phyloP scores from a whole-genome alignment of 2,113 vertebrate species.

The Recurvirostra avosetta region DNA sequence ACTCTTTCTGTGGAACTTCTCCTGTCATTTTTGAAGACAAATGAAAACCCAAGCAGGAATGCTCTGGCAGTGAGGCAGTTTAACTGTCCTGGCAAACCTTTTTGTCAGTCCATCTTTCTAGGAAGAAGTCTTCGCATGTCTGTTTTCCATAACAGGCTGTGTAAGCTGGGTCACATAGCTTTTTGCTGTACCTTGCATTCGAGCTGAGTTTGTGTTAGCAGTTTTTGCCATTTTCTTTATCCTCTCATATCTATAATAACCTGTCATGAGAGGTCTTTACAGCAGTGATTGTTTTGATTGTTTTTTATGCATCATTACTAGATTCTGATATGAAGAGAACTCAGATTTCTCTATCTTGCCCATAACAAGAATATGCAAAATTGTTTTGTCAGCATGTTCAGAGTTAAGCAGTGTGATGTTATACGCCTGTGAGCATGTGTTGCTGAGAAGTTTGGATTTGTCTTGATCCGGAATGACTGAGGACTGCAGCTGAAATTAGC shows the following conservation, averaged over 20 bases:
- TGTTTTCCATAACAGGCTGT: background rate
- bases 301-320: background rate
- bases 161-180: background rate
- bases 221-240: background rate
- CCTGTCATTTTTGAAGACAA: background rate
- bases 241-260: background rate
- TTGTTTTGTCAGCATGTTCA: background rate
- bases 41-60: background rate
- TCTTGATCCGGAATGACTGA: background rate
- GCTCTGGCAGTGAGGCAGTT: background rate
- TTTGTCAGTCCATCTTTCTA: background rate
- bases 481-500: background rate
- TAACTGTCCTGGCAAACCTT: background rate
- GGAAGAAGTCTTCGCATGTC: background rate
- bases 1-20: background rate
- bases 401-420: background rate
- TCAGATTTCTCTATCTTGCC: background rate
- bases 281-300: background rate
- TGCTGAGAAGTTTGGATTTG: background rate
- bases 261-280: background rate
- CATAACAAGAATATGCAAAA: background rate
- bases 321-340: background rate
- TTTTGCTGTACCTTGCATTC: background rate
- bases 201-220: background rate
- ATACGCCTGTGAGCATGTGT: background rate